Base-by-base conservation (phyloP, 2,797 vertebrate genomes). In the Tragelaphus oryx region DNA sequence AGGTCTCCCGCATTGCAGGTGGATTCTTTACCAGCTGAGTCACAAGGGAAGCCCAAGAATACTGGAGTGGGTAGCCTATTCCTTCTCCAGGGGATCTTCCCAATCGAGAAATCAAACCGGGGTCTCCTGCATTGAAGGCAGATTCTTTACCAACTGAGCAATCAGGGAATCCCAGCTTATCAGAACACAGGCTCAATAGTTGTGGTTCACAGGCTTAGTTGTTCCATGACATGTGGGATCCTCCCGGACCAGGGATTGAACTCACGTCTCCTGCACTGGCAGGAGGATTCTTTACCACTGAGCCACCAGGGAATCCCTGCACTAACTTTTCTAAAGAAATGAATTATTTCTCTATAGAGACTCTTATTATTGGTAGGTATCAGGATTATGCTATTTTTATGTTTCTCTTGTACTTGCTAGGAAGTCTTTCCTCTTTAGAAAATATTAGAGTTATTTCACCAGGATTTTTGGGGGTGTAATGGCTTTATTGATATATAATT, bases 351-450 rank as follows among this genome's bases (percentile, higher is more conserved):
- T 71, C 57, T 48, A 26, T 62, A 59, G 41, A 55, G 75, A 74
- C 13, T n/a, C 54, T 54, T 89, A 54, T 54, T 89, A 75, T 50
- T 26, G 4, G 4, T 26, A 55, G 48, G 78, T 83, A 62, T 41
- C 48, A 87, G 48, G 91, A 85, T 90, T 54, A 22, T 0, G 22
- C 50, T 59, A 24, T 54, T 82, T 76, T 94, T 87, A 24, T 92
- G 33, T 92, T 89, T 68, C 24, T 96, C n/a, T 76, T 95, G 20
- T 20, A 16, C 74, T 88, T 89, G 44, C 17, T 88, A 85, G 17
- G 37, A 54, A 78, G 28, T n/a, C 68, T 60, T 95, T 87, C 68
- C 14, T 55, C 68, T 80, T 91, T 91, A 81, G 8, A 46, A 83
- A 92, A 74, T 50, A 92, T 92, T 83, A 62, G 48, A 91, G 24